Base-by-base conservation (phyloP, 2,888 invertebrate genomes). In the Eupithecia abbreviata region DNA sequence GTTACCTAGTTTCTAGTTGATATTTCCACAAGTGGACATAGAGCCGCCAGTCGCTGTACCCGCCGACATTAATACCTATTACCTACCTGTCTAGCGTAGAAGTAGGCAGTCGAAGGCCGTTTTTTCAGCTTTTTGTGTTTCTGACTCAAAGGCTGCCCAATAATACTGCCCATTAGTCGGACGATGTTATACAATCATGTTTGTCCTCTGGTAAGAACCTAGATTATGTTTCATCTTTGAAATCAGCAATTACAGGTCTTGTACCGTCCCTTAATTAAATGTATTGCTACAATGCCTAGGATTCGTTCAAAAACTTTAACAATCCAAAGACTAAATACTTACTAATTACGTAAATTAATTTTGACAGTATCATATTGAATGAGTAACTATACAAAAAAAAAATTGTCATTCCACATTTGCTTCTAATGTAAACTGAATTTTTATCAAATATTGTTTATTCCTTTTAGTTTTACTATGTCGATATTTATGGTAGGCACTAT, bases 41-140 rank as follows among this genome's bases (percentile, higher is more conserved):
- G 73, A 73, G 18, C 18, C 69, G 49, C 72, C 43, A 47, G 66
- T 72, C 43, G 30, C 3, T 58, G 55, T 75, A 78, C 80, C 70
- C 73, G 73, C 70, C 55, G 74, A 78, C 81, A 82, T 82, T 82
- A 83, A 82, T 83, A 83, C 74, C 80, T 83, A 84, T 85, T 84
- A 84, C 76, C 71, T n/a, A 75, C 67, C 67, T 68, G 82, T 80
- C 81, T 83, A 81, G 77, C 74, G 81, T 82, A 81, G 82, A 79
- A 80, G 78, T 77, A 62, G 74, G 76, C 72, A 72, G 66, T 18
- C 73, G 71, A 42, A 76, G 72, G 70, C 42, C 74, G 74, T 72
- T 81, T 84, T 82, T 82, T 80, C 42, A 73, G 72, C 41, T 67
- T 71, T 72, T 69, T 62, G 58, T 65, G 65, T 71, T 69, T 30